Evolutionary conservation across 2,797 vertebrate genomes (phyloP).

Genomic region (Remorina albescens): DNA sequence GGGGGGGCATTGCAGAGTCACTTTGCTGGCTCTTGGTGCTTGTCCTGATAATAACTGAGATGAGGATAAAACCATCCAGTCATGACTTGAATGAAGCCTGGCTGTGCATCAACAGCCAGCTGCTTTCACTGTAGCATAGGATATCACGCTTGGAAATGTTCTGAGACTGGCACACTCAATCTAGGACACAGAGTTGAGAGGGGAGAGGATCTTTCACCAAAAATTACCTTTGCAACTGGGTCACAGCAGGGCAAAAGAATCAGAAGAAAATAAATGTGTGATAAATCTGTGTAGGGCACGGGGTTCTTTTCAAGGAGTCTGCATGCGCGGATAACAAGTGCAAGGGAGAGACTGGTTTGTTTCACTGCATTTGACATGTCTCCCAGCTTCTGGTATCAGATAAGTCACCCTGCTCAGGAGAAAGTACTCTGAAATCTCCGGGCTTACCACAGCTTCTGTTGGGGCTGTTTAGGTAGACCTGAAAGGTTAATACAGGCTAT

Average conservation of each 20-base stretch:
- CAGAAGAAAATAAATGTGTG: slow-evolving; percentile 40
- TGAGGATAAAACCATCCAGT: slow-evolving; percentile 23
- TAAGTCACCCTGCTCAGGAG: slow-evolving; percentile 69
- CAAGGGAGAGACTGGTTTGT: slow-evolving; percentile 52
- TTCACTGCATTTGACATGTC: slow-evolving; percentile 73
- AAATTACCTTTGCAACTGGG: slow-evolving; percentile 61
- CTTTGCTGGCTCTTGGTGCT: slow-evolving; percentile 5
- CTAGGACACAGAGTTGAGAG: slow-evolving; percentile 28
- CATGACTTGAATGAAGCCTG: slow-evolving; percentile 12
- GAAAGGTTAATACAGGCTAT: slow-evolving; percentile 73
- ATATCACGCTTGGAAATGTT: slow-evolving; percentile 23
- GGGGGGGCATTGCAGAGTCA: slow-evolving; percentile 1
- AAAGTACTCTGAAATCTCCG: slow-evolving; percentile 70
- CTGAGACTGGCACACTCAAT: slow-evolving; percentile 32
- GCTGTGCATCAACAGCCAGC: slow-evolving; percentile 5
- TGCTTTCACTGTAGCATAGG: slow-evolving; percentile 5
- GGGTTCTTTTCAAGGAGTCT: slow-evolving; percentile 50
- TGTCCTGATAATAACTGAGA: slow-evolving; percentile 28
- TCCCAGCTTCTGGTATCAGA: slow-evolving; percentile 79
- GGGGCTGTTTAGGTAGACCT: slow-evolving; percentile 75
- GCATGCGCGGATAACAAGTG: slow-evolving; percentile 72
- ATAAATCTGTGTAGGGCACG: slow-evolving; percentile 56
- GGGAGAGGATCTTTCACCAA: slow-evolving; percentile 26
- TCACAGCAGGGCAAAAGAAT: slow-evolving; percentile 33
- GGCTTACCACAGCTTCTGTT: slow-evolving; percentile 73